Percentiles rank a stretch among this genome's conserved stretches.
phyloP scores from a whole-genome alignment of 2,113 vertebrate species.

The Sakesphorus luctuosus region DNA sequence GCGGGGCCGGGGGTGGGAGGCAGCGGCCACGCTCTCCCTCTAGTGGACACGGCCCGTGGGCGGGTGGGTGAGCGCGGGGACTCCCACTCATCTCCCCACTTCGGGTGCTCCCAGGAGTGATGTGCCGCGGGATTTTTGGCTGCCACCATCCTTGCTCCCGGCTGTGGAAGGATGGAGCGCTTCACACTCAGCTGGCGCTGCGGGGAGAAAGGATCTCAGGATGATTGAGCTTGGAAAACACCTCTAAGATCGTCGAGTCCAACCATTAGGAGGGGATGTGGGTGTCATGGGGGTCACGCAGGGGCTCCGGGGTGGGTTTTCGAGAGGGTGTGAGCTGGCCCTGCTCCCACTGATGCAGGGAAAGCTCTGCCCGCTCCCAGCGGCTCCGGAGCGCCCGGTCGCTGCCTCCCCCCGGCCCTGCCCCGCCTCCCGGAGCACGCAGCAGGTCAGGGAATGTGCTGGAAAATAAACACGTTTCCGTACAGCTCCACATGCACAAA shows the following conservation, averaged over 20 bases:
- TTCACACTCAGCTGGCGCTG: fast-evolving
- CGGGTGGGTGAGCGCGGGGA: not conserved
- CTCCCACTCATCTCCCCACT: not conserved
- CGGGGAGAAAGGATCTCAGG: not conserved
- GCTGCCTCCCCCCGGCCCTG: not conserved
- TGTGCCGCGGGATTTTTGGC: fast-evolving
- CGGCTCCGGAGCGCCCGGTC: not conserved
- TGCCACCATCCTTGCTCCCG: not conserved
- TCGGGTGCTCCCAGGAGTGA: not conserved
- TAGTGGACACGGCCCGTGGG: not conserved
- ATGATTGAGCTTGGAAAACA: not conserved
- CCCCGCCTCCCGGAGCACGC: not conserved
- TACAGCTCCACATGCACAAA: not conserved
- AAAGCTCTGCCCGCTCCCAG: not conserved
- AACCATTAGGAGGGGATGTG: not conserved
- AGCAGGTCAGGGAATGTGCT: not conserved
- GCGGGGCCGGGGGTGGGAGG: not conserved
- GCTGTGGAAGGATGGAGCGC: not conserved
- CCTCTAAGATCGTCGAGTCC: fast-evolving
- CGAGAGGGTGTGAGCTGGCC: not conserved
- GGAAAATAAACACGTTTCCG: not conserved
- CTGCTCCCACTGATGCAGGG: fast-evolving
- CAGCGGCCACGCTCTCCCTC: not conserved
- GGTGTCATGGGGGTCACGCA: fast-evolving
- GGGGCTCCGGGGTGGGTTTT: not conserved